phyloP scores from a whole-genome alignment of 2,888 invertebrate species.

The Ryuthela nishihirai region DNA sequence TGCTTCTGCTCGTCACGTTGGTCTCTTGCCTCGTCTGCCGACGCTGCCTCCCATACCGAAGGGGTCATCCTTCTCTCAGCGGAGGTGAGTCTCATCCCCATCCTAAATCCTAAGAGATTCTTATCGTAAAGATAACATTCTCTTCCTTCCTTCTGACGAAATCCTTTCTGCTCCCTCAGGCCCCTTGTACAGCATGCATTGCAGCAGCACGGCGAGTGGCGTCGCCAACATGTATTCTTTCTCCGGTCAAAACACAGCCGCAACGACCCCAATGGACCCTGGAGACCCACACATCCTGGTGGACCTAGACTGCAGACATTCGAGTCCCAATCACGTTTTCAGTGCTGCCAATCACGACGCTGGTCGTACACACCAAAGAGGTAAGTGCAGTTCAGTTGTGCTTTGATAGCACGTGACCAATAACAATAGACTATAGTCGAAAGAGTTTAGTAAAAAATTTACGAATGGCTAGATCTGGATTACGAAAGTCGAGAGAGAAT shows the following conservation, averaged over 20 bases:
- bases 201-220: conserved; percentile 47
- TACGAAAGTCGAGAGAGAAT: too few species aligned
- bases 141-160: not conserved
- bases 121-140: too few species aligned
- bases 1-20: conserved; percentile 47
- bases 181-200: conserved; percentile 48
- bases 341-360: too few species aligned
- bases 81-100: conserved; percentile 35
- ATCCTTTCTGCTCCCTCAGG: conserved; percentile 38
- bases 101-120: too few species aligned
- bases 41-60: conserved; percentile 50
- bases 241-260: conserved; percentile 46
- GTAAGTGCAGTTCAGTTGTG: too few species aligned
- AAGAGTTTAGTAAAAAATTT: too few species aligned
- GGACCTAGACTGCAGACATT: conserved; percentile 10
- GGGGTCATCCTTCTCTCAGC: conserved; percentile 44
- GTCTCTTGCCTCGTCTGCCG: conserved; percentile 50
- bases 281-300: conserved; percentile 40
- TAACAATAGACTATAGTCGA: too few species aligned
- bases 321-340: too few species aligned
- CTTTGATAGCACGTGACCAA: too few species aligned
- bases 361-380: too few species aligned
- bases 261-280: conserved; percentile 46
- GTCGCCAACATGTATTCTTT: conserved; percentile 50
- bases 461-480: too few species aligned